Evolutionary conservation across 1,140 invertebrate genomes (phyloP), one percentile per base, ranked within the genome.

Genomic region (Brachionus calyciflorus): DNA sequence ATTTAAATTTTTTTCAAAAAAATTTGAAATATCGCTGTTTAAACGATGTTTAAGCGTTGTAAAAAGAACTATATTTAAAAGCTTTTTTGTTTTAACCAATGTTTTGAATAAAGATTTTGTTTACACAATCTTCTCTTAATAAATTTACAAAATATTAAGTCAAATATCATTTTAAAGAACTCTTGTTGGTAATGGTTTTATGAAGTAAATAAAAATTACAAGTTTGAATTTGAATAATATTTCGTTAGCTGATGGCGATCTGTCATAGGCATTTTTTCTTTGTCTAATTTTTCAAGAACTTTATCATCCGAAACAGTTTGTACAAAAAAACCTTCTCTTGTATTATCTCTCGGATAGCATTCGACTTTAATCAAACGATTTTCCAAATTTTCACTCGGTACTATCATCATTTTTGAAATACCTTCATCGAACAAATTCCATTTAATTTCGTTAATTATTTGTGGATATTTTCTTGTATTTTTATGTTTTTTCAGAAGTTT

Each of bases 191-290:
- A n/a, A n/a, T n/a, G n/a, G n/a, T n/a, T n/a, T n/a, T n/a, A n/a
- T n/a, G n/a, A n/a, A n/a, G n/a, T n/a, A 40, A 53, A 37, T 33
- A 33, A 9, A 5, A 21, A 14, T 37, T 60, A 73, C 46, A 33
- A 51, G 48, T 73, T 55, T 33, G 51, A 55, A 30, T 49, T 28
- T 3, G 51, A 10, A 24, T 41, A 37, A 51, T 19, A 24, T 33
- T 73, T 14, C 2, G 69, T 73, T 21, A 37, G 41, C 40, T 49
- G 33, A 10, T 73, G 69, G 3, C 69, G 44, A 37, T n/a, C 3
- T 37, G 46, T 73, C 69, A 73, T 73, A 21, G 69, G 69, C 46
- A 73, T 40, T 19, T 73, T 73, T 19, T 49, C 48, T 5, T 51
- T 21, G 3, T 73, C 69, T 1, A 73, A 19, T 21, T 33, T 55